A percentile compares a stretch with the other conserved stretches of the same genome.
phyloP scores from a whole-genome alignment of 2,113 vertebrate species.

The Ploceus nigricollis region DNA sequence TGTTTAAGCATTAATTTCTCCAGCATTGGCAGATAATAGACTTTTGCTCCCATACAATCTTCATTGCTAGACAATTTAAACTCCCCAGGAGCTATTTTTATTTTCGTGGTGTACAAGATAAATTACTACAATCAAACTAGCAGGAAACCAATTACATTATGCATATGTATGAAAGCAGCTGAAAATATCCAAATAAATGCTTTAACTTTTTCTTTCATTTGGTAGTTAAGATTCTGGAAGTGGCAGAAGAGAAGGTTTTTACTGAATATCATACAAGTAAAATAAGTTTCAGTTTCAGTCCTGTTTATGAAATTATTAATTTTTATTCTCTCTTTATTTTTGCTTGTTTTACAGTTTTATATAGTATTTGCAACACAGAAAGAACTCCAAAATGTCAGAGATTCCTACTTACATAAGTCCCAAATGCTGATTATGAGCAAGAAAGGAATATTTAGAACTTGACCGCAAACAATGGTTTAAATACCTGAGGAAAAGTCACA shows the following conservation, averaged over 20 bases:
- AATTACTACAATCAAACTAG: background rate
- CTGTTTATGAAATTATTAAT: background rate
- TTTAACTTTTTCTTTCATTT: background rate
- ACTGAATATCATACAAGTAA: background rate
- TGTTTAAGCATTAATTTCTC: slow-evolving; percentile 40
- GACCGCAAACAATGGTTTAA: background rate
- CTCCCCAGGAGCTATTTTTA: slow-evolving; percentile 17
- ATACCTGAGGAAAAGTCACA: background rate
- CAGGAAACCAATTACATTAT: slow-evolving; percentile 1
- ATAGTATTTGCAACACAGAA: background rate
- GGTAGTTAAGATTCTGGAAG: background rate
- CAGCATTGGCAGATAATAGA: background rate
- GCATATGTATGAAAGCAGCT: background rate
- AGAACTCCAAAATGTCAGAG: background rate
- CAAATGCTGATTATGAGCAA: background rate
- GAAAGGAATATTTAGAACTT: background rate
- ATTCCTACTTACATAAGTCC: background rate
- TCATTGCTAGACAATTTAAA: background rate
- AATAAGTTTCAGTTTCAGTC: background rate
- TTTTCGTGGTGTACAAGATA: slow-evolving; percentile 1
- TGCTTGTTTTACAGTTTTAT: background rate
- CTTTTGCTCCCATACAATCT: background rate
- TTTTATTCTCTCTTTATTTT: background rate
- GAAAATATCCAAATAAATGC: background rate
- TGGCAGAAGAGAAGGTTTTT: background rate